A percentile compares a stretch with the other conserved stretches of the same genome.
These are phyloP conservation scores for Passer domesticus DNA, from an alignment of 2,113 vertebrate species.

Conservation along the genomic window DNA sequence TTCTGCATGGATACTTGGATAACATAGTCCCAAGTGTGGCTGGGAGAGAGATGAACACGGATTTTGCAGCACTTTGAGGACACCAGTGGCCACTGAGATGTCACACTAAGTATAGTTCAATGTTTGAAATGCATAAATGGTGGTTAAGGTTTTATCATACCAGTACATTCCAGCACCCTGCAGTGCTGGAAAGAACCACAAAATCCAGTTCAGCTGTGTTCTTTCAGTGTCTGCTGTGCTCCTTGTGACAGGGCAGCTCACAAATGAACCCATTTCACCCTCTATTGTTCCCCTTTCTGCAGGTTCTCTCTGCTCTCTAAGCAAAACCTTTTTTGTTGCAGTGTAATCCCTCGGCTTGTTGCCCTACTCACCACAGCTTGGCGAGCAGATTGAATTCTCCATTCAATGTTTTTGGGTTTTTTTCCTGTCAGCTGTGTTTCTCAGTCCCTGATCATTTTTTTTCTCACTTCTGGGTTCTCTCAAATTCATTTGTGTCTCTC, in stretches of 20 bases:
- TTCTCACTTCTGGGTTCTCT: background rate
- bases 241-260: background rate
- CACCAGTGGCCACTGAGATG: background rate
- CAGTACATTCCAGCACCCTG: background rate
- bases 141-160: background rate
- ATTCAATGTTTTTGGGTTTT: background rate
- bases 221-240: background rate
- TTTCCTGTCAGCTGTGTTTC: background rate
- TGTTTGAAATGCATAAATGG: background rate
- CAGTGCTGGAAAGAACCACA: background rate
- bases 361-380: background rate
- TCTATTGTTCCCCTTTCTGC: background rate
- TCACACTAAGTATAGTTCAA: background rate
- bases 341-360: background rate
- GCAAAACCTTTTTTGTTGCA: background rate
- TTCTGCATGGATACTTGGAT: background rate
- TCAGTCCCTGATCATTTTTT: background rate
- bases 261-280: background rate
- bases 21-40: rapidly evolving
- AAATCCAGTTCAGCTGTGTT: background rate
- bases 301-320: background rate
- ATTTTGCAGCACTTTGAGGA: background rate
- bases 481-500: background rate
- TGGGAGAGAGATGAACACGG: background rate
- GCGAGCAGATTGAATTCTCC: background rate